phyloP scores from a whole-genome alignment of 30 jellyfish, hydroid and myxozoan species.

The Haliclystus octoradiatus region DNA sequence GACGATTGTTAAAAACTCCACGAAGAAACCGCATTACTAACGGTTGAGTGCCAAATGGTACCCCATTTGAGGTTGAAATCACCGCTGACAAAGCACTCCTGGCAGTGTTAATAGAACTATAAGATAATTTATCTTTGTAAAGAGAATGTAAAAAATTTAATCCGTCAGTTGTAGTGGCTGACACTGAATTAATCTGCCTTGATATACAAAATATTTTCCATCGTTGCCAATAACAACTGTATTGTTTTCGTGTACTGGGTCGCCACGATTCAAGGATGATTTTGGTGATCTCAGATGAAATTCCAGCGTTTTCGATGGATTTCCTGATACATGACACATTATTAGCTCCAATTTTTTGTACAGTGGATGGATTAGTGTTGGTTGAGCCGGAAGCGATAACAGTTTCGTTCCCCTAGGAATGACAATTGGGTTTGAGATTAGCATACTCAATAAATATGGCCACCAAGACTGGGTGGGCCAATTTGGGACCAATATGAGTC shows the following conservation, averaged over 20 bases:
- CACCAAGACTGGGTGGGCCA: too few species aligned
- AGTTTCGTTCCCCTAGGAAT: slow-evolving; percentile 4
- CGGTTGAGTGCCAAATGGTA: slow-evolving; percentile 30
- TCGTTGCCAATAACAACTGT: slow-evolving; percentile 2
- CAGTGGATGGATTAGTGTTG: slow-evolving; percentile 12
- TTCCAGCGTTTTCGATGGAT: slow-evolving; percentile 6
- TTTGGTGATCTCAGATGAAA: slow-evolving; percentile 3
- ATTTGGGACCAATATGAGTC: too few species aligned
- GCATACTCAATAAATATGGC: background rate
- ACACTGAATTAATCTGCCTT: background rate
- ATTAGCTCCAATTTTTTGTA: slow-evolving; percentile 13
- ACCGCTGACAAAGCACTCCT: slow-evolving; percentile 30
- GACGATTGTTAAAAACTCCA: slow-evolving; percentile 29
- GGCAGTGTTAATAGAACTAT: slow-evolving; percentile 40
- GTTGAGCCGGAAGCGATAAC: slow-evolving; percentile 17
- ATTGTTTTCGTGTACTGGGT: slow-evolving; percentile 13
- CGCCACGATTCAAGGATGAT: slow-evolving; percentile 27
- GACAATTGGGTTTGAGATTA: slow-evolving; percentile 3
- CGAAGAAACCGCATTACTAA: slow-evolving; percentile 29
- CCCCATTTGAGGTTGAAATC: background rate
- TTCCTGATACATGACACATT: slow-evolving; percentile 10
- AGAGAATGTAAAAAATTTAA: slow-evolving; percentile 1
- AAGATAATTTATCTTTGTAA: slow-evolving; percentile 1
- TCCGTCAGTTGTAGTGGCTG: slow-evolving; percentile 16
- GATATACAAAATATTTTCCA: slow-evolving; percentile 5